Evolutionary conservation across 2,888 invertebrate species (phyloP).

Genomic region (Drosophila emarginata): DNA sequence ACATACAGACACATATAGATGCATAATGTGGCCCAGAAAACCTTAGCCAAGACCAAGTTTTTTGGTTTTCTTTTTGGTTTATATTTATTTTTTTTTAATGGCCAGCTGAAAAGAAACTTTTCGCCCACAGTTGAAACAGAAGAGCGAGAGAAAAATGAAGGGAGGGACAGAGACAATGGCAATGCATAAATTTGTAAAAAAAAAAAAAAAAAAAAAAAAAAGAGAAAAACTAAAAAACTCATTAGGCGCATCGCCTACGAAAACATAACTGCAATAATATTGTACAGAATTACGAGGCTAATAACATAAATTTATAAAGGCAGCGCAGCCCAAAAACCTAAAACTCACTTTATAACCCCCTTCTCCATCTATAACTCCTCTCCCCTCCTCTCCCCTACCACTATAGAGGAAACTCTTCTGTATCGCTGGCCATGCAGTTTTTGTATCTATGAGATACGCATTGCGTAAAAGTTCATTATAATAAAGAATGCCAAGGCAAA

Average conservation of each 20-base stretch:
- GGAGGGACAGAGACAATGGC: constrained; percentile 58
- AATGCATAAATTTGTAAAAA: constrained; percentile 63
- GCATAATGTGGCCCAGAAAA: too few species aligned
- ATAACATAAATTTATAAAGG: constrained; percentile 65
- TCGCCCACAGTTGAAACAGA: constrained; percentile 3
- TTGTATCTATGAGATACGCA: constrained; percentile 65
- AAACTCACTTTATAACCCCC: not conserved
- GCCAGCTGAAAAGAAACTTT: constrained; percentile 6
- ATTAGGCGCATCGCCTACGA: constrained; percentile 74
- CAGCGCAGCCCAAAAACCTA: not conserved
- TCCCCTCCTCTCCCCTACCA: not conserved
- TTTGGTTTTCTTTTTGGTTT: not conserved
- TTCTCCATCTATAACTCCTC: constrained; percentile 40
- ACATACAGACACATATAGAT: too few species aligned
- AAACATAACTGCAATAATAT: constrained; percentile 69
- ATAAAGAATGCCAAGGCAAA: constrained; percentile 35
- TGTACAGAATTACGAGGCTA: constrained; percentile 67
- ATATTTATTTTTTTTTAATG: not conserved
- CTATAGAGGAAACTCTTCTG: not conserved
- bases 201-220: not conserved
- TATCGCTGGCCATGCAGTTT: constrained; percentile 38
- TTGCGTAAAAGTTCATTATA: constrained; percentile 67
- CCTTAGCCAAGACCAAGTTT: not conserved
- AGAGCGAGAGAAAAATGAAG: too few species aligned
- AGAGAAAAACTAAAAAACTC: constrained; percentile 66